These are phyloP conservation scores for Ancistrus triradiatus DNA, from an alignment of 2,113 vertebrate genomes.

Conservation along the genomic window DNA sequence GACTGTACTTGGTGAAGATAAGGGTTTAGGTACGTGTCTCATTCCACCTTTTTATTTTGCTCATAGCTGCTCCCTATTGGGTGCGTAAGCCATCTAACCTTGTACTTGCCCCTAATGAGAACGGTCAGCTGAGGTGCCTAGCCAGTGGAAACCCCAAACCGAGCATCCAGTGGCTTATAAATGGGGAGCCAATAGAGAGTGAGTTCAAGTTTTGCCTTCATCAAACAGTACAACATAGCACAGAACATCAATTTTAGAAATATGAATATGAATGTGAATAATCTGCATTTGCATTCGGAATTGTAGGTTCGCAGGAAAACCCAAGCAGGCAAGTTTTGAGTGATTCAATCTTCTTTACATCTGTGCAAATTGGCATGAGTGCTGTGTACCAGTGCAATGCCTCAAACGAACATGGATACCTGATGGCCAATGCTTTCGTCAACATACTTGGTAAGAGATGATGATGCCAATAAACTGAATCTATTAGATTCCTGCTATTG, in stretches of 20 bases:
- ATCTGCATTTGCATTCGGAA: too few species aligned
- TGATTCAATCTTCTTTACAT: conserved; percentile 89
- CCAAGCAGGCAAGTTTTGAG: conserved; percentile 76
- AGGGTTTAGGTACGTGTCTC: too few species aligned
- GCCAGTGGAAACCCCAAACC: conserved; percentile 95
- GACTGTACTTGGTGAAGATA: too few species aligned
- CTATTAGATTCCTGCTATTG: not conserved
- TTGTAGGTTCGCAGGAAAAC: conserved; percentile 69
- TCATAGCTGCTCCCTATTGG: conserved; percentile 92
- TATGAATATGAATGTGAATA: too few species aligned
- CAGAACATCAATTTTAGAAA: not conserved
- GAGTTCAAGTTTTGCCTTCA: conserved; percentile 39
- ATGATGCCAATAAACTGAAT: not conserved
- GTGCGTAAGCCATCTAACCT: conserved; percentile 87
- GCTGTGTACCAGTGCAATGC: conserved; percentile 96
- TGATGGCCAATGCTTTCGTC: conserved; percentile 92
- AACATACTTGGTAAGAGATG: conserved; percentile 79
- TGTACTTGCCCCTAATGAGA: conserved; percentile 86
- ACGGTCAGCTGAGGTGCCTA: conserved; percentile 85
- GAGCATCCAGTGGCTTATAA: conserved; percentile 85
- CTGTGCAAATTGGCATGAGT: conserved; percentile 87
- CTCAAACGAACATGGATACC: conserved; percentile 91
- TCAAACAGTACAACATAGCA: not conserved
- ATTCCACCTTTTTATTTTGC: conserved; percentile 21
- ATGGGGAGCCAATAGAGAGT: conserved; percentile 84